A percentile compares a stretch with the other conserved stretches of the same genome.
phyloP scores from a whole-genome alignment of 2,888 invertebrate genomes.

The Caenorhabditis zanzibari region DNA sequence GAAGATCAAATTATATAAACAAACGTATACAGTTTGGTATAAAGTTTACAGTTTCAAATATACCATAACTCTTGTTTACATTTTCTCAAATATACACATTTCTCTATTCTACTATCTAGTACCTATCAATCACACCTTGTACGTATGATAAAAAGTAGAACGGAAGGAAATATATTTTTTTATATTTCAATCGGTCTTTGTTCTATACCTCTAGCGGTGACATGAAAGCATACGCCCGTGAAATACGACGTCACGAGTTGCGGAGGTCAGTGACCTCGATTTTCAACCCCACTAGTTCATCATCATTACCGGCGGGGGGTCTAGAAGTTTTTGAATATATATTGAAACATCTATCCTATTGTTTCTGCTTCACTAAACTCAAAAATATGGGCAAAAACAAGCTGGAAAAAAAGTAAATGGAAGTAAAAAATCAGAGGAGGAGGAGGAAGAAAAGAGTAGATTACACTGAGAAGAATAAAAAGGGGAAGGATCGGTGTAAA shows the following conservation, averaged over 20 bases:
- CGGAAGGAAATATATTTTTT: neutral
- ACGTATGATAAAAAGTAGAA: slow-evolving; percentile 8
- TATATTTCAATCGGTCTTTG: slow-evolving; percentile 10
- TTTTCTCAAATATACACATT: too few relatives aligned
- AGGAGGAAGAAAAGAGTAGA: slow-evolving; percentile 29
- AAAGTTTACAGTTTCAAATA: neutral
- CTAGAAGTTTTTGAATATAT: too few relatives aligned
- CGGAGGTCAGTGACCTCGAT: slow-evolving; percentile 52
- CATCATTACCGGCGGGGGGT: slow-evolving; percentile 40
- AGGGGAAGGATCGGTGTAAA: slow-evolving; percentile 45
- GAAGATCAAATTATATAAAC: too few relatives aligned
- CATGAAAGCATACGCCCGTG: slow-evolving; percentile 38
- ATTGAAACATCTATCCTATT: too few relatives aligned
- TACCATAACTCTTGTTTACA: neutral
- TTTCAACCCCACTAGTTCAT: slow-evolving; percentile 18
- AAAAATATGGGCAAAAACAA: neutral
- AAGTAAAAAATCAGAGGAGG: slow-evolving; percentile 20
- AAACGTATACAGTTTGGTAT: too few relatives aligned
- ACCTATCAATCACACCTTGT: neutral
- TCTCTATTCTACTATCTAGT: neutral
- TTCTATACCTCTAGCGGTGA: slow-evolving; percentile 23
- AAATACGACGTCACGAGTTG: slow-evolving; percentile 45
- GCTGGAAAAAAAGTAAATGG: neutral
- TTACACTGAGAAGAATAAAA: slow-evolving; percentile 40
- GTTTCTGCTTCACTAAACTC: too few relatives aligned